phyloP scores from a whole-genome alignment of 2,113 vertebrate genomes.

The Podarcis cretensis region DNA sequence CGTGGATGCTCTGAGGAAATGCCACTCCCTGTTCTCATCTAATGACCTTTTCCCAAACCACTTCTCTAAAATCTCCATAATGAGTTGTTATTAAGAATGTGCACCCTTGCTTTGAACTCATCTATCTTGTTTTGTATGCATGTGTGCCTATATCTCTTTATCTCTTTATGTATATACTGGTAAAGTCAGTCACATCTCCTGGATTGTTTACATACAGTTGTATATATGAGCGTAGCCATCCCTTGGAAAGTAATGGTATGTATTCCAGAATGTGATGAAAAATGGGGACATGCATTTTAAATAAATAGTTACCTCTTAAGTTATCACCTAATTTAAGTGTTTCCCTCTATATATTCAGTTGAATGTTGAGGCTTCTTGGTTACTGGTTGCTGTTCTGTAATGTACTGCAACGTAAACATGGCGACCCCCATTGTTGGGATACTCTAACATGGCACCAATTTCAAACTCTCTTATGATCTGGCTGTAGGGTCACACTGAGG shows the following conservation, averaged over 20 bases:
- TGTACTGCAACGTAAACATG: neutral
- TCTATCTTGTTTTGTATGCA: neutral
- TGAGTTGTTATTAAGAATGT: neutral
- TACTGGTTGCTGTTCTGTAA: fast-evolving
- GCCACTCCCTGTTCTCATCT: neutral
- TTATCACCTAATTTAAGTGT: neutral
- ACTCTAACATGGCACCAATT: neutral
- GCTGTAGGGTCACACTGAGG: neutral
- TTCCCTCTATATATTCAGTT: neutral
- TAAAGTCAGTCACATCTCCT: neutral
- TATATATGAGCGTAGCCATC: neutral
- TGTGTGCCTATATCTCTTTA: neutral
- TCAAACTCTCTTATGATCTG: neutral
- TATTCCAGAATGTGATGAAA: neutral
- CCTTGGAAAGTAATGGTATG: neutral
- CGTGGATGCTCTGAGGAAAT: neutral
- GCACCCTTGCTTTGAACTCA: neutral
- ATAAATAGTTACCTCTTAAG: too few species aligned
- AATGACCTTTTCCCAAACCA: conserved; percentile 35
- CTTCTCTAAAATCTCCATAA: neutral
- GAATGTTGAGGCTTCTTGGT: neutral
- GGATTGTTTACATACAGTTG: neutral
- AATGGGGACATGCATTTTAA: too few species aligned
- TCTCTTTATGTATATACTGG: neutral
- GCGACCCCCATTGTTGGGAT: neutral